phyloP scores from a whole-genome alignment of 1,140 invertebrate genomes.

The Rhagoletis zephyria region DNA sequence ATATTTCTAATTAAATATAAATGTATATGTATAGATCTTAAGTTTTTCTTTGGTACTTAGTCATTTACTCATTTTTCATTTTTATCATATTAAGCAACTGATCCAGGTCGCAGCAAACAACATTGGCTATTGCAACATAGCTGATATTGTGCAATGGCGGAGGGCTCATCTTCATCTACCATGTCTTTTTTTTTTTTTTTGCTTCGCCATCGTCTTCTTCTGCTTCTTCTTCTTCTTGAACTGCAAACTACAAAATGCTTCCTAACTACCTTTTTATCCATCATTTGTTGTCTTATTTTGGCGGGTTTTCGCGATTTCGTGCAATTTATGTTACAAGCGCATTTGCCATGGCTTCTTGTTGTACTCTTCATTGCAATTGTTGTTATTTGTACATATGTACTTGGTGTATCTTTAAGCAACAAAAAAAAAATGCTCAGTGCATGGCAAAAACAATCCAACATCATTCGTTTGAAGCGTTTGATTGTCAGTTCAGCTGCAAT shows the following conservation, averaged over 20 bases:
- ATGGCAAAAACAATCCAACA: neutral
- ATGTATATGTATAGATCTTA: no score
- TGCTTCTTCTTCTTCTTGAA: neutral
- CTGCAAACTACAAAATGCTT: neutral
- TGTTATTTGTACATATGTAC: neutral
- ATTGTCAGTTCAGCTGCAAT: conserved; percentile 24
- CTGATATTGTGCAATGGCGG: neutral
- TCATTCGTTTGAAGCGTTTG: conserved; percentile 23
- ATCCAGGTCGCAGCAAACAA: neutral
- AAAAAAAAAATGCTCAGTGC: neutral
- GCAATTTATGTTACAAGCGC: conserved; percentile 25
- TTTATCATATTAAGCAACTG: neutral
- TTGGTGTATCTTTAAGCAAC: neutral
- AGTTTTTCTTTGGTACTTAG: no score
- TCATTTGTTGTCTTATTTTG: neutral
- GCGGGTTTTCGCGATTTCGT: neutral
- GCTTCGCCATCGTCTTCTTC: no score
- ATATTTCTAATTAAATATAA: no score
- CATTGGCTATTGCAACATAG: neutral
- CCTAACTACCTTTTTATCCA: neutral
- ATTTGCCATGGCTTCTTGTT: neutral
- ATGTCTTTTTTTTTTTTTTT: neutral
- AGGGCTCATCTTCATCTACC: conserved; percentile 24
- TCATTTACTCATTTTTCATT: neutral
- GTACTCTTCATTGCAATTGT: neutral